A percentile compares a stretch with the other conserved stretches of the same genome.
Evolutionary conservation across 2,113 vertebrate species (phyloP).

Genomic region (Apodemus sylvaticus): DNA sequence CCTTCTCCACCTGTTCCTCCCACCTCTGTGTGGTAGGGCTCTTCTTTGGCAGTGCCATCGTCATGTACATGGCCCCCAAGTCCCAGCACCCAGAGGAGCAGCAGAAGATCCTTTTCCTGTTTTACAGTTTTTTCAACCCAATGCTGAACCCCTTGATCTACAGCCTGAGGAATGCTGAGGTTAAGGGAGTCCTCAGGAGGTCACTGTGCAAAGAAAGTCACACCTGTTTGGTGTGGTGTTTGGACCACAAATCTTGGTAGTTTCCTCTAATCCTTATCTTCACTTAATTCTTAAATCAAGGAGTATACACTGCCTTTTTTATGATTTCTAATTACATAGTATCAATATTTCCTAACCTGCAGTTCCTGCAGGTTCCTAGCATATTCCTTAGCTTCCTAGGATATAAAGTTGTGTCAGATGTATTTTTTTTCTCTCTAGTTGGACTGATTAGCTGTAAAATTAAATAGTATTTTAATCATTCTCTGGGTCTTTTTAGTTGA

Average conservation of each 20-base stretch:
- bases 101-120: neutral
- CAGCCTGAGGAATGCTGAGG: slow-evolving; percentile 26
- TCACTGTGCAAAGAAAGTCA: neutral
- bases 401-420: neutral
- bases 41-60: no score
- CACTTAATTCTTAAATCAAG: neutral
- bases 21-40: slow-evolving; percentile 11
- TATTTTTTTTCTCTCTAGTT: no score
- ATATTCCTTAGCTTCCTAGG: neutral
- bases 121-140: slow-evolving; percentile 48
- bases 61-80: slow-evolving; percentile 38
- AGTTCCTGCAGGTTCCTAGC: neutral
- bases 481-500: no score
- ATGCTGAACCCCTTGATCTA: slow-evolving; percentile 55
- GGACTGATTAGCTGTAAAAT: no score
- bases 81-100: neutral
- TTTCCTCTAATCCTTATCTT: neutral
- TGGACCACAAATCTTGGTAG: neutral
- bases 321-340: neutral
- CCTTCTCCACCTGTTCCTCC: neutral
- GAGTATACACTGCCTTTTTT: no score
- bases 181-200: neutral
- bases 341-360: neutral
- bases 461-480: no score
- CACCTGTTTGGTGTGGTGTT: neutral